These are phyloP conservation scores for Drosophila algonquin DNA, from an alignment of 2,888 invertebrate species.

Conservation along the genomic window DNA sequence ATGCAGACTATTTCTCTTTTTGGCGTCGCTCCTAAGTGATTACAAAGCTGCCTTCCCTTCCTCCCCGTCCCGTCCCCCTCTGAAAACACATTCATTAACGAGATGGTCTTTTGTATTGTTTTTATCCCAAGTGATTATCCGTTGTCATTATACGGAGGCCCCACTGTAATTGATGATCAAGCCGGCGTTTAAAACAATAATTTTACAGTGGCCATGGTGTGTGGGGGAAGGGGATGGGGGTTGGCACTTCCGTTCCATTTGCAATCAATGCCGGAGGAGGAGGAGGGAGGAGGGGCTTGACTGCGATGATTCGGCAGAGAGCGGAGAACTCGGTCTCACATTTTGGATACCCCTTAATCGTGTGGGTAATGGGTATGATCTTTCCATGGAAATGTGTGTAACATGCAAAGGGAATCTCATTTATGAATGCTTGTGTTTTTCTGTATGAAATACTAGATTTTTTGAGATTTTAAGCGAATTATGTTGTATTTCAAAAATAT, in stretches of 20 bases:
- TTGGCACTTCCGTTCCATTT: constrained; percentile 45
- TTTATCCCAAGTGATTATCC: constrained; percentile 14
- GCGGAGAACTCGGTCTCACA: background rate
- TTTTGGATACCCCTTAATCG: background rate
- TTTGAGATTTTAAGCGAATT: too few relatives aligned
- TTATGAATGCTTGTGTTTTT: too few relatives aligned
- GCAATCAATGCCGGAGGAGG: constrained; percentile 3
- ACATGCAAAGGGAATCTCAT: too few relatives aligned
- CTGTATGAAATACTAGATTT: too few relatives aligned
- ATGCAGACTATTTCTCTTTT: constrained; percentile 24
- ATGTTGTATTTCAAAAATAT: too few relatives aligned
- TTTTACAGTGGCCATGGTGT: constrained; percentile 28
- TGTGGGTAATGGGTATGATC: too few relatives aligned
- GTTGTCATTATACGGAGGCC: background rate
- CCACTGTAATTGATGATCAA: constrained; percentile 32
- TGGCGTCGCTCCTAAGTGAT: constrained; percentile 26
- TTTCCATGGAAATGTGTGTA: too few relatives aligned
- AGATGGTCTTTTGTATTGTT: constrained; percentile 16
- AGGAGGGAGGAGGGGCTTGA: constrained; percentile 1
- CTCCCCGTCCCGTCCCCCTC: background rate
- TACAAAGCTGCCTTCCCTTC: constrained; percentile 23
- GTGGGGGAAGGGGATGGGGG: background rate
- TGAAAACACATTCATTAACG: constrained; percentile 14
- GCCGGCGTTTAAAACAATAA: constrained; percentile 27
- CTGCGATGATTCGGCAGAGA: background rate